Base-by-base conservation (phyloP, 2,797 vertebrate species). In the Anableps anableps region DNA sequence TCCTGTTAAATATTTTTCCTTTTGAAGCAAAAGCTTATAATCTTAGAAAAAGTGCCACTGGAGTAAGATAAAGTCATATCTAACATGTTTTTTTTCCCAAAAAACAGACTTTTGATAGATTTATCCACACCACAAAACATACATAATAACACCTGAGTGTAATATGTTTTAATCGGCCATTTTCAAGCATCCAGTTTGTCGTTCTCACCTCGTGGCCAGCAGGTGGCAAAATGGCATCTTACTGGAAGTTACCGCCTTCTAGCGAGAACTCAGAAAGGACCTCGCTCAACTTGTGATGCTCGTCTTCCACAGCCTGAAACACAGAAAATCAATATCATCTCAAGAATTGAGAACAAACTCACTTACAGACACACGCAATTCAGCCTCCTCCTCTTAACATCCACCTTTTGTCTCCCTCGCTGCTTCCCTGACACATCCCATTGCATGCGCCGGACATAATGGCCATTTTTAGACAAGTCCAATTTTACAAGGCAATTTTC, bases 181-280 rank as follows among this genome's bases (percentile, higher is more conserved):
- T 51, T 70, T 70, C 10, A 36, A 41, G 14, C 16, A 53, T 64
- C 29, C 47, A 50, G 31, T 16, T 51, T 45, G 55, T 41, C 41
- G 38, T 43, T 80, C 79, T 83, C 74, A 86, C 95, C 94, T 89
- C 76, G 80, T 89, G 84, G 83, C 90, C 93, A 94, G 93, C 88
- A 92, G 93, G 90, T 83, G 89, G 88, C 55, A 60, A 85, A 77
- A 71, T 82, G 82, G 80, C 26, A 80, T 85, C 85, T 95, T 88
- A 95, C 84, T 96, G 87, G 86, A 94, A 96, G 92, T 91, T 91
- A 3, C 85, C 91, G 64, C 92, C 84, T 75, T 94, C 91, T 87
- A 96, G 90, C 14, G 94, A 94, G 78, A 95, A 94, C 86, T 95
- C 92, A 51, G 94, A 95, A 48, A 96, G 93, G 73, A 88, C 90